Base-by-base conservation (phyloP, 2,888 invertebrate genomes). In the Mantis religiosa region DNA sequence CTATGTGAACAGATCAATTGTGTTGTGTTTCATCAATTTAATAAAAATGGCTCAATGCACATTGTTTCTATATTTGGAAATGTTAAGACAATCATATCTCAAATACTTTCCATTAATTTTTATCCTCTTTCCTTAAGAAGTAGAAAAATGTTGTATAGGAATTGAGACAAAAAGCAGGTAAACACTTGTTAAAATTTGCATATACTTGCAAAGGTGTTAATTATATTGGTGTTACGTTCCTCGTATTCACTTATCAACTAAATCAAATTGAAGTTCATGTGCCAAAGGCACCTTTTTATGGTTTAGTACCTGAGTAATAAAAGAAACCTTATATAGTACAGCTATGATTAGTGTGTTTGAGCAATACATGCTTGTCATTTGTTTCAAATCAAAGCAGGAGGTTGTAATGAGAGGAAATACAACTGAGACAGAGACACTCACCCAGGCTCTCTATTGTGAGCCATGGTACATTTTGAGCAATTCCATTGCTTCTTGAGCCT, bases 401-500 rank as follows among this genome's bases (percentile, higher is more conserved):
- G 54, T 71, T 71, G 54, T 6, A 71, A 71, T 71, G 54, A 71
- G 54, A 71, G 20, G 54, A 71, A 71, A 71, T 71, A 71, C 54
- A 71, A 71, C 6, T 25, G 54, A 71, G 54, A 71, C 54, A 71
- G 54, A 71, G 54, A 71, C 54, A 71, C 54, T 71, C 54, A 71
- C 54, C 54, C 54, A 71, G 54, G 54, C 54, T 54, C 54, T 28
- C 87, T 87, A 87, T 27, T 89, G 90, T 93, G 94, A 94, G 91
- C 94, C 94, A 92, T 95, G 95, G 92, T 96, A 97, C 91, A 97
- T 93, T 93, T 97, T 97, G 92, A 97, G 94, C 92, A 97, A 94
- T 93, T 97, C 97, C 95, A 97, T 95, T 87, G 97, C 97, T 94
- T 97, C 97, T 93, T 97, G 97, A 86, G 97, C 97, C 93, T 97